Base-by-base conservation (phyloP, 2,888 invertebrate species). In the Ormia ochracea region DNA sequence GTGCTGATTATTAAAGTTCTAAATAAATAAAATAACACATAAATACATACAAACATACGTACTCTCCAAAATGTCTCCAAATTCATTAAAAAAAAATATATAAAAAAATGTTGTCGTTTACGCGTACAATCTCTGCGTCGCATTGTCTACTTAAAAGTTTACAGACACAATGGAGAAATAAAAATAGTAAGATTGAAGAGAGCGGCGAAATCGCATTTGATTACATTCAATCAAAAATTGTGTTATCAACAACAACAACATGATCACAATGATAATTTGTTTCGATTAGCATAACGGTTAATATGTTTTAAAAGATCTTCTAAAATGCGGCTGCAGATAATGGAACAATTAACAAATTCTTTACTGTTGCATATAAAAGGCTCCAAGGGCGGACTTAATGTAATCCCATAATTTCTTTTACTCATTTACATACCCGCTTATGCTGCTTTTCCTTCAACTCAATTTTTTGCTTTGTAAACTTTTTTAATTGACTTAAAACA, bases 1-100 rank as follows among this genome's bases (percentile, higher is more conserved):
- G 38, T 59, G 59, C 38, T 66, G 72, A 52, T 59, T 68, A 61
- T 23, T 63, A 78, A 74, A 66, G 76, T 80, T 76, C 80, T 80
- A 72, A 48, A 68, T 56, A 72, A 48, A 36, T 28, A 12, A 26
- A 33, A 45, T 10, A 28, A 52, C n/a, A 31, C 21, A 41, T 33
- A 61, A 45, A 28, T 12, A 33, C 36, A 48, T 23, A 33, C 48
- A 33, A 38, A 48, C 17, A 26, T 19, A 33, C 66, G 38, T 36
- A 58, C 78, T 69, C 78, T 78, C 63, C 41, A 66, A 80, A 80
- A 76, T 80, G 80, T 80, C 80, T 80, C 80, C 80, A 76, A 80
- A 66, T 61, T 70, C 14, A 14, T 48, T 23, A 52, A 45, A 36
- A 61, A 38, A 48, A 21, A 56, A 36, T 38, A 9, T 38, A 50